Conservation (phyloP, 2,888 invertebrate species). For the Plebejus argus region DNA sequence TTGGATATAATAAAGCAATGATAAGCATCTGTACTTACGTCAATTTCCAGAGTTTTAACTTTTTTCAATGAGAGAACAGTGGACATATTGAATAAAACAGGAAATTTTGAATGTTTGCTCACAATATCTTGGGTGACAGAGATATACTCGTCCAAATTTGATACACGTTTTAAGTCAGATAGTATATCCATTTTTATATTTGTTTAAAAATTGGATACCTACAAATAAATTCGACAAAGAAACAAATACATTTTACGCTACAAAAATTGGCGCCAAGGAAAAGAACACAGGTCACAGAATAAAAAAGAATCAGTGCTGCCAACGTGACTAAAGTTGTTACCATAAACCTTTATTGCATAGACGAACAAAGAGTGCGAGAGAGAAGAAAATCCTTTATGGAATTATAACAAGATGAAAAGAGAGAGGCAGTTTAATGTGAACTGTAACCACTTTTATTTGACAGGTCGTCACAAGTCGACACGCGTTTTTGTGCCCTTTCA, state of each 20-base stretch:
- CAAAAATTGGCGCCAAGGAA: not conserved
- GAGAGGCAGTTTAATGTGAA: no score
- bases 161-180: constrained; percentile 52
- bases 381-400: no score
- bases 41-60: constrained; percentile 59
- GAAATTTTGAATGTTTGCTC: constrained; percentile 47
- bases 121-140: constrained; percentile 51
- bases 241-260: not conserved
- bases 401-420: no score
- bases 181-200: constrained; percentile 56
- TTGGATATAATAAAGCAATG: not conserved
- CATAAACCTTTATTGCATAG: no score
- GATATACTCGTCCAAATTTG: constrained; percentile 56
- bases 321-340: no score
- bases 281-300: no score
- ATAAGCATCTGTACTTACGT: constrained; percentile 50
- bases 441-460: no score
- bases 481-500: no score
- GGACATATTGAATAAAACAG: constrained; percentile 57
- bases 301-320: no score
- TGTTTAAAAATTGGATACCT: not conserved
- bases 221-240: not conserved
- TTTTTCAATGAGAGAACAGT: constrained; percentile 59
- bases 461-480: no score
- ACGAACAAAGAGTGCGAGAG: no score